A percentile compares a stretch with the other conserved stretches of the same genome.
Conservation (phyloP, 2,888 invertebrate genomes). For the Dryobota labecula region DNA sequence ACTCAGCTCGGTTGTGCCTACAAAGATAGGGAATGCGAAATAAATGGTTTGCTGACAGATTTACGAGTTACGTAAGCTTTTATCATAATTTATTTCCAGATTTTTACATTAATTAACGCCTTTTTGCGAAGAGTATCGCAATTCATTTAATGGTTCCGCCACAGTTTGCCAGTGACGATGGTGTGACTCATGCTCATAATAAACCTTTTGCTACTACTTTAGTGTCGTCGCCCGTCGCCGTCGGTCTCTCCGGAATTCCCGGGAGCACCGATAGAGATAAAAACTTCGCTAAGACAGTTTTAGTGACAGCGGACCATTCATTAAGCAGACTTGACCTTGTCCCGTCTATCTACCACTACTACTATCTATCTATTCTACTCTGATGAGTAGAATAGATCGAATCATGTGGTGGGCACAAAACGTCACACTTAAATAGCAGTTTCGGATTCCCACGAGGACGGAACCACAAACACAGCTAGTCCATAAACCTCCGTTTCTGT, state of each 20-base stretch:
- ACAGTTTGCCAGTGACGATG: too few species aligned
- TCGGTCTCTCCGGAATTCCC: neutral
- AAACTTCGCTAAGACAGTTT: neutral
- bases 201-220: too few species aligned
- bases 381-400: neutral
- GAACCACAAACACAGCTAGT: neutral
- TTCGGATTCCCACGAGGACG: neutral
- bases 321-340: neutral
- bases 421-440: neutral
- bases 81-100: slow-evolving; percentile 1
- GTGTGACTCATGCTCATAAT: too few species aligned
- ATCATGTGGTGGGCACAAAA: neutral
- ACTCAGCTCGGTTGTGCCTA: slow-evolving; percentile 4
- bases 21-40: slow-evolving; percentile 3
- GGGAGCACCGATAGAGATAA: neutral
- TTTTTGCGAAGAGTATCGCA: neutral
- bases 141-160: neutral
- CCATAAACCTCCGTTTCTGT: too few species aligned
- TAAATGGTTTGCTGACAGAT: slow-evolving; percentile 10
- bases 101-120: neutral
- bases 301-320: neutral
- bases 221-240: too few species aligned
- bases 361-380: too few species aligned
- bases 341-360: too few species aligned
- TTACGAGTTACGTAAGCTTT: slow-evolving; percentile 7